Base-by-base conservation (phyloP, 1,140 invertebrate species). In the Ips typographus region DNA sequence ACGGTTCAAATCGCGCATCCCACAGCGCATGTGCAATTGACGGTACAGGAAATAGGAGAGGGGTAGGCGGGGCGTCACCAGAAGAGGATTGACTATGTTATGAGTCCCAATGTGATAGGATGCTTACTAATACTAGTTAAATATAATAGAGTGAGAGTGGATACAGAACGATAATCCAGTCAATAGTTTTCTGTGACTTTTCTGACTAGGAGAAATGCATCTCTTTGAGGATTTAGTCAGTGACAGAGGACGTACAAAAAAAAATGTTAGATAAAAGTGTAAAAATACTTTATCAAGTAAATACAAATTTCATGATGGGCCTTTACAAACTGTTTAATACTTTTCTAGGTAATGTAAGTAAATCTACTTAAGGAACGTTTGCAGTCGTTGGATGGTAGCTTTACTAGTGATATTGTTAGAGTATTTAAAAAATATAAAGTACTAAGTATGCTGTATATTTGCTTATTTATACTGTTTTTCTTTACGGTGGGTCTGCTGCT, bases 1-100 rank as follows among this genome's bases (percentile, higher is more conserved):
- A 68, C 65, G 71, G 63, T 75, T 75, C 49, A 73, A 75, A 49
- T 75, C 72, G 56, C 74, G 74, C 61, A 75, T 75, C 57, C 74
- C 70, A 36, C 74, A 75, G 60, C 69, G 71, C 36, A 72, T 74
- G 72, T 75, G 71, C 58, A 74, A 74, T 63, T 74, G 66, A 74
- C 61, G 64, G 52, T 42, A 65, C n/a, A 40, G 61, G n/a, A 69
- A 69, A 37, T 62, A 69, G 68, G 68, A 64, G 44, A 62, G 38
- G 65, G 65, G 65, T 6, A 58, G 59, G 59, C 52, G 65, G 47
- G 39, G 40, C 8, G 61, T 53, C 57, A 58, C 38, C 4, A 53
- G 43, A 42, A 61, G 38, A 38, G 36, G 41, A 39, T 4, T 65
- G 40, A 65, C 36, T 49, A 1, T 49, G 39, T 37, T 60, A 7